A percentile compares a stretch with the other conserved stretches of the same genome.
Evolutionary conservation across 1,140 invertebrate species (phyloP).

Genomic region (Euura lappo): DNA sequence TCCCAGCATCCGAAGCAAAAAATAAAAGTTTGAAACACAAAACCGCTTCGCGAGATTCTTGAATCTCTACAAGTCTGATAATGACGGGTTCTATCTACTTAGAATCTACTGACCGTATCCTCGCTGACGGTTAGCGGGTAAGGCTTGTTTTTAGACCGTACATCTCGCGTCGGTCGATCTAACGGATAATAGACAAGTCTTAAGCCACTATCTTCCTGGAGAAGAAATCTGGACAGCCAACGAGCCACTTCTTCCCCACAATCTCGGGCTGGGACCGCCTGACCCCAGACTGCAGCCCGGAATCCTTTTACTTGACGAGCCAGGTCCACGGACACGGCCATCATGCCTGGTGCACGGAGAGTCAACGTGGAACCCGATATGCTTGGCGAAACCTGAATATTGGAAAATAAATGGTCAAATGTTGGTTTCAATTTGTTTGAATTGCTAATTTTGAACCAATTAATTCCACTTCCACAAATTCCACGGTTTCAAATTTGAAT

Average conservation of each 20-base stretch:
- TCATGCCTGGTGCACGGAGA: constrained; percentile 58
- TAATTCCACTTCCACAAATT: no score
- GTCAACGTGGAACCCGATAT: constrained; percentile 56
- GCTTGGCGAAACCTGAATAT: constrained; percentile 50
- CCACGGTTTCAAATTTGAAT: no score
- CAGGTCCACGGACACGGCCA: constrained; percentile 59
- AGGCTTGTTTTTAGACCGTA: constrained; percentile 37
- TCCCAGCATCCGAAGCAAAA: background rate
- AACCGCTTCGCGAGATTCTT: no score
- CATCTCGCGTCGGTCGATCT: constrained; percentile 47
- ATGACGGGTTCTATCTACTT: background rate
- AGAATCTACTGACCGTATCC: constrained; percentile 42
- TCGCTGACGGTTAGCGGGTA: constrained; percentile 36
- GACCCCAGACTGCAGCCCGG: constrained; percentile 58
- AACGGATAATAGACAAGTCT: constrained; percentile 66
- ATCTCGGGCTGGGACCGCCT: constrained; percentile 61
- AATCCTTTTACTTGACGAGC: constrained; percentile 54
- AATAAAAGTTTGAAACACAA: no score
- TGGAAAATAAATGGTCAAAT: background rate
- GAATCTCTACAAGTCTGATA: background rate
- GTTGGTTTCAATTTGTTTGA: background rate
- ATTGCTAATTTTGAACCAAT: no score
- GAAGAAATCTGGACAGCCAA: constrained; percentile 67
- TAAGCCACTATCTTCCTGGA: constrained; percentile 62
- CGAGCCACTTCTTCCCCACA: constrained; percentile 67